Conservation (phyloP, 2,888 invertebrate genomes). For the Erebia aethiops region DNA sequence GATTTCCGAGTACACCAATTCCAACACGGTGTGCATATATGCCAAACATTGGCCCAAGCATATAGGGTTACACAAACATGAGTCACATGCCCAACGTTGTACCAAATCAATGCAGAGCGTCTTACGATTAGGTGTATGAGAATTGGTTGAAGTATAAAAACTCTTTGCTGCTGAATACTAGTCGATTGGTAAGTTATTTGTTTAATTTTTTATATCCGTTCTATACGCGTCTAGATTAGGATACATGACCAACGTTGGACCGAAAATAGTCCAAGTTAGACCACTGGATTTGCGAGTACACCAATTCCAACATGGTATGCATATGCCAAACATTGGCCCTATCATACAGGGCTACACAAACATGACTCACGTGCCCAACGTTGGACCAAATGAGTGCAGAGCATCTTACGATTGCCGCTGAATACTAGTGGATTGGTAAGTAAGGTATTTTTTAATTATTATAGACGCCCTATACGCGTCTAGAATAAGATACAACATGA, state of each 20-base stretch:
- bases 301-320: slow-evolving; percentile 41
- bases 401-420: slow-evolving; percentile 70
- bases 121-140: too few species aligned
- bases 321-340: slow-evolving; percentile 62
- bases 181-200: too few species aligned
- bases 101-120: too few species aligned
- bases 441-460: neutral
- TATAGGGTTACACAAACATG: too few species aligned
- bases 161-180: too few species aligned
- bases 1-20: slow-evolving; percentile 58
- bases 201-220: too few species aligned
- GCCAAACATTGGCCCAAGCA: too few species aligned
- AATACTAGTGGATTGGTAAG: slow-evolving; percentile 72
- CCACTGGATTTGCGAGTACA: slow-evolving; percentile 66
- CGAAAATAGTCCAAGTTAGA: slow-evolving; percentile 69
- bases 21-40: too few species aligned
- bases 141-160: too few species aligned
- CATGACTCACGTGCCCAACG: slow-evolving; percentile 4
- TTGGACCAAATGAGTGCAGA: slow-evolving; percentile 57
- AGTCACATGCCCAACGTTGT: too few species aligned
- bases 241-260: too few species aligned
- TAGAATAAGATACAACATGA: neutral
- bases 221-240: too few species aligned
- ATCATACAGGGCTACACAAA: slow-evolving; percentile 58
- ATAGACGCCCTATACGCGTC: neutral